Percentiles rank a stretch among this genome's conserved stretches.
Conservation (phyloP, 2,113 vertebrate species). For the Apteryx owenii region DNA sequence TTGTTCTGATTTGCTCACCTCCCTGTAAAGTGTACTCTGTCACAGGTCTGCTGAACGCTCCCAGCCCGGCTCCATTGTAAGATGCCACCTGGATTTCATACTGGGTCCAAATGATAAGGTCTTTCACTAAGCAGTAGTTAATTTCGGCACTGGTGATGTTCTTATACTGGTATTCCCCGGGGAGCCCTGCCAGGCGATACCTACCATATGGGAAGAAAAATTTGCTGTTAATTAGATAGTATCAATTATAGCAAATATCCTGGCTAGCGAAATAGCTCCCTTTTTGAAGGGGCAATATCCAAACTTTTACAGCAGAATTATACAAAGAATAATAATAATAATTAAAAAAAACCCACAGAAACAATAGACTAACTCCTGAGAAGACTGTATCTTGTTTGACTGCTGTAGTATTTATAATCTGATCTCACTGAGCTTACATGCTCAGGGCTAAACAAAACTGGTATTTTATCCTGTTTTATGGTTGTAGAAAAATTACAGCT, state of each 20-base stretch:
- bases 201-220: constrained; percentile 68
- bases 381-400: neutral
- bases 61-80: constrained; percentile 92
- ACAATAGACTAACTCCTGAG: neutral
- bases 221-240: neutral
- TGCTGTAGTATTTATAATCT: neutral
- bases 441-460: constrained; percentile 4
- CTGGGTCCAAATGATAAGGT: constrained; percentile 98
- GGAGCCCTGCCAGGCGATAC: constrained; percentile 93
- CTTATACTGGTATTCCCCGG: constrained; percentile 91
- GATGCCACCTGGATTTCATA: constrained; percentile 98
- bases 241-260: neutral
- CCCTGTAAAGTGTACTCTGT: constrained; percentile 94
- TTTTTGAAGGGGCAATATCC: neutral
- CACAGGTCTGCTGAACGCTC: constrained; percentile 89
- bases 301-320: neutral
- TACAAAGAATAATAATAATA: neutral
- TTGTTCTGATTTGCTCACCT: constrained; percentile 78
- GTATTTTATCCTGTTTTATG: constrained; percentile 11
- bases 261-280: neutral
- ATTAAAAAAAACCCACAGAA: neutral
- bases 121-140: constrained; percentile 93
- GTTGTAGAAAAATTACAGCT: constrained; percentile 50
- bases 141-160: constrained; percentile 95
- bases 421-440: constrained; percentile 6